A percentile compares a stretch with the other conserved stretches of the same genome.
Conservation (phyloP, 2,113 vertebrate species). For the Solenodon paradoxus region DNA sequence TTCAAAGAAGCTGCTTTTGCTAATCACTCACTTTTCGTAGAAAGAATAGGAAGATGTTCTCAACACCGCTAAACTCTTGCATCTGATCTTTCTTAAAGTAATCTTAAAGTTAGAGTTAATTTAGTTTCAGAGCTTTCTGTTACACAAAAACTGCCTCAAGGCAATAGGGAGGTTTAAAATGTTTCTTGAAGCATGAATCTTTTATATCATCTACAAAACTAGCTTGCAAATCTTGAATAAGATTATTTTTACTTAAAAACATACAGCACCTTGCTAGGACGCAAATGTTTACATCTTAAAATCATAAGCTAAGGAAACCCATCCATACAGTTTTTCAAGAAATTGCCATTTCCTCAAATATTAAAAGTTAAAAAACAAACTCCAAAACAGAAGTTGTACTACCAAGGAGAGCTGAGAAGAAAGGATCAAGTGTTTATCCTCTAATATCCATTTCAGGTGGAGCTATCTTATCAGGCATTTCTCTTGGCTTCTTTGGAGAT, state of each 20-base stretch:
- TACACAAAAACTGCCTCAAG: slow-evolving; percentile 4
- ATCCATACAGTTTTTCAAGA: neutral
- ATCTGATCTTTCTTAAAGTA: neutral
- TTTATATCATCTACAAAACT: neutral
- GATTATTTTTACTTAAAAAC: slow-evolving; percentile 26
- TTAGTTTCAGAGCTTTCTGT: neutral
- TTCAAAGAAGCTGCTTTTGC: neutral
- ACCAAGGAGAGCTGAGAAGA: neutral
- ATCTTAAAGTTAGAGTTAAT: slow-evolving; percentile 12
- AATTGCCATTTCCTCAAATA: neutral
- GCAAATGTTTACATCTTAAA: neutral
- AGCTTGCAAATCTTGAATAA: neutral
- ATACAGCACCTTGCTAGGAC: neutral
- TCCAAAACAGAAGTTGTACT: neutral
- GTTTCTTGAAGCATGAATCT: neutral
- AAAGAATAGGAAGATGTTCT: neutral
- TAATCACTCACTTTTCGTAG: neutral
- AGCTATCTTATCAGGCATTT: neutral
- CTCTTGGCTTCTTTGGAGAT: neutral
- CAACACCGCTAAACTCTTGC: neutral
- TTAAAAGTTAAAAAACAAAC: neutral
- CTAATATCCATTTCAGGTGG: neutral
- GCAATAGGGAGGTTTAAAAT: neutral
- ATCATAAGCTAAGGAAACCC: neutral
- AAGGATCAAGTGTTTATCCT: neutral